phyloP scores from a whole-genome alignment of 2,888 invertebrate species.

The Dasysyrphus albostriatus region DNA sequence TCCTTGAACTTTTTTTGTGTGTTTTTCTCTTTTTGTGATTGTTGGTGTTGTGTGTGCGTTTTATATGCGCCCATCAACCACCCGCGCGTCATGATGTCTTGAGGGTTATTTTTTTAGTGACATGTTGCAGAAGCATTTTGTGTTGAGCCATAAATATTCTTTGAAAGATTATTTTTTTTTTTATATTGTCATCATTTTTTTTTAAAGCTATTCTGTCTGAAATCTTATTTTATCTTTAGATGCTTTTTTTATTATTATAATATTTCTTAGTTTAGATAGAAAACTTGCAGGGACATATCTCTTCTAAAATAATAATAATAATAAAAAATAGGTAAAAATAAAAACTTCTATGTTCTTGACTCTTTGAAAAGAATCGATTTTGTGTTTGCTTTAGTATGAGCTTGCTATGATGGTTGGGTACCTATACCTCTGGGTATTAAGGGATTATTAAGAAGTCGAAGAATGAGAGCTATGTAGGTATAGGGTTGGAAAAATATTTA shows the following conservation, averaged over 20 bases:
- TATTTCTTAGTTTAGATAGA: slow-evolving; percentile 17
- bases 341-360: slow-evolving; percentile 67
- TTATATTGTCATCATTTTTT: not conserved
- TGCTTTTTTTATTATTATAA: slow-evolving; percentile 28
- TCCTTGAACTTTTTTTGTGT: slow-evolving; percentile 72
- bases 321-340: not conserved
- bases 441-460: slow-evolving; percentile 55
- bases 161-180: slow-evolving; percentile 23
- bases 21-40: slow-evolving; percentile 1
- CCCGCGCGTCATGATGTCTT: slow-evolving; percentile 67
- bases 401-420: slow-evolving; percentile 9
- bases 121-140: slow-evolving; percentile 52
- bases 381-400: slow-evolving; percentile 24
- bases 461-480: not conserved
- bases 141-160: slow-evolving; percentile 43
- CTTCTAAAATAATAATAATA: slow-evolving; percentile 30
- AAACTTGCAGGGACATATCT: slow-evolving; percentile 8
- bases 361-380: slow-evolving; percentile 72
- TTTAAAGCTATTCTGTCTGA: slow-evolving; percentile 41
- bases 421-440: slow-evolving; percentile 34
- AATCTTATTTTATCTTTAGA: slow-evolving; percentile 20
- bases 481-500: slow-evolving; percentile 46
- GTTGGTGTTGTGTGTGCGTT: slow-evolving; percentile 22
- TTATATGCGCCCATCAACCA: slow-evolving; percentile 15
- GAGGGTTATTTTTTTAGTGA: slow-evolving; percentile 46